phyloP scores from a whole-genome alignment of 1,140 invertebrate species.

The Panulirus ornatus region DNA sequence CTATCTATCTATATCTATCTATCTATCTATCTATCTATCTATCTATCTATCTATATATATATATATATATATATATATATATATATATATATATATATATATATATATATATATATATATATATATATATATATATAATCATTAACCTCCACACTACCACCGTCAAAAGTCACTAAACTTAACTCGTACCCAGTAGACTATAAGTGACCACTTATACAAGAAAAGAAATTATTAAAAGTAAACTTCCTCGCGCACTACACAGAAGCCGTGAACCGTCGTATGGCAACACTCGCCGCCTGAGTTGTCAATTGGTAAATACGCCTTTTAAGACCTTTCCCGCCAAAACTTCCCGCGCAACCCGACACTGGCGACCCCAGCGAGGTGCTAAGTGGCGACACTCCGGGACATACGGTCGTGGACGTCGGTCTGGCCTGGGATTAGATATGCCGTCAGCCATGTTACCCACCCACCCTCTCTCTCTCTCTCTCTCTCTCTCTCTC shows the following conservation, averaged over 20 bases:
- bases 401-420: not conserved
- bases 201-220: no score
- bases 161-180: no score
- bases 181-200: no score
- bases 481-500: constrained; percentile 22
- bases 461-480: not conserved
- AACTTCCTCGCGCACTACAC: no score
- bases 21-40: not conserved
- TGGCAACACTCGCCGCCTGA: not conserved
- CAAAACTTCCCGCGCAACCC: not conserved
- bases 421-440: no score
- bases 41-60: not conserved
- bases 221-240: no score
- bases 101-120: constrained; percentile 2
- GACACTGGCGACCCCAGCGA: not conserved
- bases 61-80: not conserved
- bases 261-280: not conserved
- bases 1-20: not conserved
- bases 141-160: no score
- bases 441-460: no score
- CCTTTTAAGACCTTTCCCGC: not conserved
- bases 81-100: not conserved
- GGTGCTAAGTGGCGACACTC: not conserved
- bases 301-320: not conserved
- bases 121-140: not conserved